Evolutionary conservation across 2,888 invertebrate species (phyloP), one percentile per base, ranked within the genome.

Genomic region (Sinodicranocentrus sp.): DNA sequence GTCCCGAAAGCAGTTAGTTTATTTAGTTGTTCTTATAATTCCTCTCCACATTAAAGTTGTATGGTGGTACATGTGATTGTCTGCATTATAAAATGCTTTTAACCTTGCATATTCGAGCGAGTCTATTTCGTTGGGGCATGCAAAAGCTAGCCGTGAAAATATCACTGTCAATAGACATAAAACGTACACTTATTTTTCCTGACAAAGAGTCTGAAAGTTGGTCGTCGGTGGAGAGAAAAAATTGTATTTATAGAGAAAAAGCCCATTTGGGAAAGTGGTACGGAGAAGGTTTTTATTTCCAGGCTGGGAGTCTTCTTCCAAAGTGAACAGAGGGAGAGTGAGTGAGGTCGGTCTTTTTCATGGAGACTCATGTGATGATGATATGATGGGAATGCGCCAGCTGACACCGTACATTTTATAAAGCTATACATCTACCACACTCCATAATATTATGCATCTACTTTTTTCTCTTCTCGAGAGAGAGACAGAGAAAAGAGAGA

Each of bases 371-470:
- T 44, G 67, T 26, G 79, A 65, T 67, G 68, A 61, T 77, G 65
- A 84, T 82, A 79, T 80, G 79, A 82, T 88, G 87, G 86, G 87
- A 88, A 88, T 84, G 67, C 54, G 28, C 84, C 87, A 88, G 87
- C 86, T 88, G 87, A 76, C 84, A 85, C 48, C 59, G 28, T 76
- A 19, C 23, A 71, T 54, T 71, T 39, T 33, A 71, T 57, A 21
- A 19, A 61, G 17, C 28, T 57, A 23, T 52, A 67, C 23, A 39
- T 63, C 67, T 25, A 10, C 33, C 28, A 48, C 44, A 54, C 54
- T 28, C 6, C 33, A 52, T 52, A 57, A 8, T n/a, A 52, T 52
- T 75, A 72, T 63, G 28, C 71, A 70, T 71, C 75, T 68, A 68
- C 48, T 57, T 75, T 75, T 68, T 52, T 77, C 57, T 57, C 70